These are phyloP conservation scores for Spea bombifrons DNA, from an alignment of 2,113 vertebrate species.

Conservation along the genomic window DNA sequence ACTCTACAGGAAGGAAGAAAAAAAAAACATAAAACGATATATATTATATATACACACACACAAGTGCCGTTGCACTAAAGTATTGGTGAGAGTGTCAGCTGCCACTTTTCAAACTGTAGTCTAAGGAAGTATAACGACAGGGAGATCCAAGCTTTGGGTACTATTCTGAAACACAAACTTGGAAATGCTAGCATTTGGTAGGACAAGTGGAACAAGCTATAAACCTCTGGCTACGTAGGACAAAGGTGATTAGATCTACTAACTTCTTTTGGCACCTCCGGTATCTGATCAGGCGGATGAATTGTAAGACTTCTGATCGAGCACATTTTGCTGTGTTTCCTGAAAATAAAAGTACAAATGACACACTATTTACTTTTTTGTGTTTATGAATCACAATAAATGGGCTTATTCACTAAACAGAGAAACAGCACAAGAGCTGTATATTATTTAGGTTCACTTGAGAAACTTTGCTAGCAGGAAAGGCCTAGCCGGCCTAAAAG, in stretches of 20 bases:
- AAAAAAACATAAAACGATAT: constrained; percentile 1
- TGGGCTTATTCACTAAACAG: not conserved
- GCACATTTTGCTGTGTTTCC: constrained; percentile 95
- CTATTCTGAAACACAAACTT: too few relatives aligned
- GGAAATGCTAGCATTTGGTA: too few relatives aligned
- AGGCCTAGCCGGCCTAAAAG: not conserved
- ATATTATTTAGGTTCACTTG: too few relatives aligned
- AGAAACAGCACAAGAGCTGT: not conserved
- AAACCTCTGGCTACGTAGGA: not conserved
- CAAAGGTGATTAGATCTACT: constrained; percentile 55
- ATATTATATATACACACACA: too few relatives aligned
- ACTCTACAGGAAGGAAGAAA: constrained; percentile 64
- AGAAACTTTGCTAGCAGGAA: too few relatives aligned
- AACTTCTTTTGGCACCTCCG: constrained; percentile 91
- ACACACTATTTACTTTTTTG: constrained; percentile 3
- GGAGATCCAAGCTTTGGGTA: too few relatives aligned
- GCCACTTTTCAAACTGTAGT: too few relatives aligned
- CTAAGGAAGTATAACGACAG: too few relatives aligned
- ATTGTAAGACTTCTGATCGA: constrained; percentile 77
- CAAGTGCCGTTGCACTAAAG: too few relatives aligned
- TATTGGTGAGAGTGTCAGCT: too few relatives aligned
- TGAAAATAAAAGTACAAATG: constrained; percentile 57
- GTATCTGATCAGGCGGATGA: constrained; percentile 73
- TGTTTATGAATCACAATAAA: not conserved
- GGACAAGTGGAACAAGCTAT: too few relatives aligned